These are phyloP conservation scores for Cephalopachus bancanus DNA, from an alignment of 2,797 vertebrate genomes.

Conservation along the genomic window DNA sequence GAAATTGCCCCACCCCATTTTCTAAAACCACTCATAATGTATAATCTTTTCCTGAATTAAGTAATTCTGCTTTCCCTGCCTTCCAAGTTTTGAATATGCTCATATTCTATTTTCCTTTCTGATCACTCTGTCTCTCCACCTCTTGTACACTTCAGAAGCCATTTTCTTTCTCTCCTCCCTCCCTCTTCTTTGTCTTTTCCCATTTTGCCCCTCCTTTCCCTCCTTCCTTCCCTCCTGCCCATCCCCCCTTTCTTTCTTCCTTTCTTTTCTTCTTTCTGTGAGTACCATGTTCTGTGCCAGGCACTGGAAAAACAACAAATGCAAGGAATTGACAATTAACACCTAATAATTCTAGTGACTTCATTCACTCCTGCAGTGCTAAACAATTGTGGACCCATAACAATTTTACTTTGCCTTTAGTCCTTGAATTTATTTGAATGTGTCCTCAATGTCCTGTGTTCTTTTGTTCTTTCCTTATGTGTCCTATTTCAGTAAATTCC, in stretches of 20 bases:
- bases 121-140: background rate
- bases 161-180: background rate
- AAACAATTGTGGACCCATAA: background rate
- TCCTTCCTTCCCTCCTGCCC: background rate
- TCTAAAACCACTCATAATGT: background rate
- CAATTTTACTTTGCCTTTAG: constrained; percentile 40
- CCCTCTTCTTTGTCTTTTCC: rapidly evolving
- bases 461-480: constrained; percentile 35
- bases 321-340: background rate
- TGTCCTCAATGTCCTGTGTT: constrained; percentile 42
- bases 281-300: background rate
- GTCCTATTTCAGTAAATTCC: constrained; percentile 51
- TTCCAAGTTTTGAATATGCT: background rate
- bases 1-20: constrained; percentile 1
- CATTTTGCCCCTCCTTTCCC: rapidly evolving
- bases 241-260: constrained; percentile 65
- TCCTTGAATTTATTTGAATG: constrained; percentile 10
- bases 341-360: background rate
- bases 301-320: background rate
- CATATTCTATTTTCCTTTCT: background rate
- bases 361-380: background rate
- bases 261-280: background rate
- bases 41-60: background rate
- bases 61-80: background rate
- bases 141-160: background rate